Evolutionary conservation across 2,113 vertebrate genomes (phyloP), one percentile per base, ranked within the genome.

Genomic region (Apodemus speciosus): DNA sequence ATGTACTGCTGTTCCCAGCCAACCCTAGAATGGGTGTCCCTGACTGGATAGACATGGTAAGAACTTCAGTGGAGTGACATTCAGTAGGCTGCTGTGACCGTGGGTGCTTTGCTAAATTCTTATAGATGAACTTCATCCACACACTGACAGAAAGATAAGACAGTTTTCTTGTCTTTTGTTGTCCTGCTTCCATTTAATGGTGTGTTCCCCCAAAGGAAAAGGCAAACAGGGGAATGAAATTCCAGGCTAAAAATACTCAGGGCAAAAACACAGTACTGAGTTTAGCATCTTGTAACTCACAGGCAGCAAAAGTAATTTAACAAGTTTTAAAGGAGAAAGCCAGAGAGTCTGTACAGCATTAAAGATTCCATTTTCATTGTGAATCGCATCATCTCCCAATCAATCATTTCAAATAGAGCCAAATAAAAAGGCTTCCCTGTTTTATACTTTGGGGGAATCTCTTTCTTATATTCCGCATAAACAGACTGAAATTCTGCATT

Each of bases 251-350:
- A 76, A 60, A 23, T 15, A 96, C 46, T 93, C 72, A 51, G 71
- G 15, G 35, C 80, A 95, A 85, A 92, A 40, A 88, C 64, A 53
- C 46, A 91, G 64, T 83, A 49, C 51, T 75, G 73, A 91, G 56
- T 43, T 95, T 89, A 95, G 87, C 64, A 72, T 92, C 77, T 92
- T 94, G 75, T 68, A 92, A 90, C 62, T 88, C 16, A 51, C 75
- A 94, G 75, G 72, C 85, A 88, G 51, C 56, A 86, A 89, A 94
- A 80, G 53, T 62, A 49, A 71, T 77, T 93, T 56, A 83, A 60
- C 46, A 94, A 77, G 62, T 88, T 88, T 94, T 80, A 91, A 84
- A 92, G 38, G 38, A 85, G 27, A 92, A 69, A 94, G 68, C 40
- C 49, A 90, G 80, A 62, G 68, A 85, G 40, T 35, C 62, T 32